Base-by-base conservation (phyloP, 2,888 invertebrate species). In the Stenchaetothrips biformis region DNA sequence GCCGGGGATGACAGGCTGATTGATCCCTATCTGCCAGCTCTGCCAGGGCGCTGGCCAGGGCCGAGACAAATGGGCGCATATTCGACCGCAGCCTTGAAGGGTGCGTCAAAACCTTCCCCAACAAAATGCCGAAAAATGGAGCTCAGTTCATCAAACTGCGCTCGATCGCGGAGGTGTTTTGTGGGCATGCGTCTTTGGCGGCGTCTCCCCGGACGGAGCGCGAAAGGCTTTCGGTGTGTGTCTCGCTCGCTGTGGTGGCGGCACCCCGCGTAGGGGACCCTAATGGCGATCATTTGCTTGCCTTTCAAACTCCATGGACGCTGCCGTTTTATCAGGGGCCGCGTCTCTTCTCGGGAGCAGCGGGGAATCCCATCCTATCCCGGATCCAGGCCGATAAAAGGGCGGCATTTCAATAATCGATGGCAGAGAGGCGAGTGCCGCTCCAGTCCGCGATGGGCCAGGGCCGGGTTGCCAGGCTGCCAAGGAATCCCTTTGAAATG, bases 21-120 rank as follows among this genome's bases (percentile, higher is more conserved):
- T 59, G 59, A 59, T 59, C 18, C 16, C 59, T 18, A 2, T 13
- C 59, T 13, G 59, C 13, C 59, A 6, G 11, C 6, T 16, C 59
- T 13, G 11, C 6, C 59, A 18, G 59, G 18, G 59, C 59, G 59
- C 59, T 59, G 59, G 3, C 16, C 59, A 18, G 59, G 16, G 59
- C 59, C 59, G 4, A 6, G 59, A 18, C 59, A 59, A 59, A 59
- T 6, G 2, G 59, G 81, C 78, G 82, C 37, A 37, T 37, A 37
- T 37, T 37, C 37, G 82, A 83, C 82, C 82, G 82, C 82, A 82
- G 83, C 82, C 85, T 18, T 6, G 27, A 4, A 37, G n/a, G 78
- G 18, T 4, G 18, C 78, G 27, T 82, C 81, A 82, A 1, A 53
- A 6, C 53, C 53, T 59, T 59, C 59, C 16, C 81, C 82, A 81